These are phyloP conservation scores for Pangasius macronema DNA, from an alignment of 2,797 vertebrate genomes.

Conservation along the genomic window DNA sequence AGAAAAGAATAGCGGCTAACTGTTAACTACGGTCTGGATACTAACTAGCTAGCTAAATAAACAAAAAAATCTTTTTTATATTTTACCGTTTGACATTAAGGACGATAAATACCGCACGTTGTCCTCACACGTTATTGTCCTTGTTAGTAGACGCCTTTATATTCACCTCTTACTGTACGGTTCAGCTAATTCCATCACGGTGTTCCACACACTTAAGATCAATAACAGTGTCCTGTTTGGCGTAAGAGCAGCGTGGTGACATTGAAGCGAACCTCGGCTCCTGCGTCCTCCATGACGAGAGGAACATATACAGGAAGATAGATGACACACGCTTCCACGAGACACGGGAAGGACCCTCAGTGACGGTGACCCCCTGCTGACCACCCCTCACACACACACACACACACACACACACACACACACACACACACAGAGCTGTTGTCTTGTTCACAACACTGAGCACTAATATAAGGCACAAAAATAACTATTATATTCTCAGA, in stretches of 20 bases:
- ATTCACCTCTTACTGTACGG: constrained; percentile 8
- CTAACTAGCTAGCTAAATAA: background rate
- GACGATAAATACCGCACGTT: background rate
- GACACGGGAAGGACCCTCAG: background rate
- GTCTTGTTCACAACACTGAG: no score
- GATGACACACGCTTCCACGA: background rate
- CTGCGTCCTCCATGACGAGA: background rate
- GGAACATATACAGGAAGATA: background rate
- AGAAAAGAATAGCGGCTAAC: background rate
- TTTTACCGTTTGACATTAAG: background rate
- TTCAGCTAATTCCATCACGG: constrained; percentile 17
- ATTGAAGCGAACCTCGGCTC: background rate
- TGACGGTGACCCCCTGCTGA: no score
- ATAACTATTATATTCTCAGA: no score
- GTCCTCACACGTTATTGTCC: background rate
- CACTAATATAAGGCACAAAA: no score
- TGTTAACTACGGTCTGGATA: background rate
- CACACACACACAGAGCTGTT: no score
- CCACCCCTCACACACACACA: no score
- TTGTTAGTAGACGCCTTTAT: constrained; percentile 1
- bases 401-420: no score
- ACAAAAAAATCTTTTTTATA: background rate
- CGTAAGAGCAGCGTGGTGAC: background rate
- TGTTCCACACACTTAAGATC: background rate
- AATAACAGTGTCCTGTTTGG: constrained; percentile 10